These are phyloP conservation scores for Florisuga fusca DNA, from an alignment of 2,797 vertebrate genomes.

Conservation along the genomic window DNA sequence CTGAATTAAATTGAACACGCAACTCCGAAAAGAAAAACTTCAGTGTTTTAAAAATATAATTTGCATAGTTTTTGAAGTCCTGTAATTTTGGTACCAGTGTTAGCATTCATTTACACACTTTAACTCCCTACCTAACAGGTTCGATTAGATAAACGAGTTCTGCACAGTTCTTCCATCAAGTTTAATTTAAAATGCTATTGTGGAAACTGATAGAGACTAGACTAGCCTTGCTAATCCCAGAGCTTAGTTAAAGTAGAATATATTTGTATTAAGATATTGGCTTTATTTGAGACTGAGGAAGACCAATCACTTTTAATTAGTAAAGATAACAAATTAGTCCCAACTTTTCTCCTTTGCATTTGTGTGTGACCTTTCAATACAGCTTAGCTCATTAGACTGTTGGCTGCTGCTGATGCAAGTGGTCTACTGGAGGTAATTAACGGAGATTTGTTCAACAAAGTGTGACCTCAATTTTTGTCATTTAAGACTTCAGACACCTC, in stretches of 20 bases:
- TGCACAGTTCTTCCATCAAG: not conserved
- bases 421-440: conserved; percentile 71
- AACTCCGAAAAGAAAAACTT: not conserved
- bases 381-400: conserved; percentile 77
- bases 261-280: conserved; percentile 58
- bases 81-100: not conserved
- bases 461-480: conserved; percentile 72
- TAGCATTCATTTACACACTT: not conserved
- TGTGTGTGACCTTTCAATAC: conserved; percentile 69
- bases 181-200: conserved; percentile 9
- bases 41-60: not conserved
- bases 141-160: not conserved
- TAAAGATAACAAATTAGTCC: conserved; percentile 81
- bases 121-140: not conserved
- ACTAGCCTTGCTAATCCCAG: not conserved
- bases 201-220: not conserved
- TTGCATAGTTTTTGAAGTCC: not conserved
- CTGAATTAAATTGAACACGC: not conserved
- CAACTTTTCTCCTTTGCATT: conserved; percentile 72
- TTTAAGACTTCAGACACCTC: conserved; percentile 30
- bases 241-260: not conserved
- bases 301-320: conserved; percentile 84
- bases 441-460: conserved; percentile 49
- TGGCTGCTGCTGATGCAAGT: conserved; percentile 61
- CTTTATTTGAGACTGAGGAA: conserved; percentile 60